Percentiles rank a stretch among this genome's conserved stretches.
Evolutionary conservation across 1,140 invertebrate species (phyloP).

Genomic region (Bacillus rossius): DNA sequence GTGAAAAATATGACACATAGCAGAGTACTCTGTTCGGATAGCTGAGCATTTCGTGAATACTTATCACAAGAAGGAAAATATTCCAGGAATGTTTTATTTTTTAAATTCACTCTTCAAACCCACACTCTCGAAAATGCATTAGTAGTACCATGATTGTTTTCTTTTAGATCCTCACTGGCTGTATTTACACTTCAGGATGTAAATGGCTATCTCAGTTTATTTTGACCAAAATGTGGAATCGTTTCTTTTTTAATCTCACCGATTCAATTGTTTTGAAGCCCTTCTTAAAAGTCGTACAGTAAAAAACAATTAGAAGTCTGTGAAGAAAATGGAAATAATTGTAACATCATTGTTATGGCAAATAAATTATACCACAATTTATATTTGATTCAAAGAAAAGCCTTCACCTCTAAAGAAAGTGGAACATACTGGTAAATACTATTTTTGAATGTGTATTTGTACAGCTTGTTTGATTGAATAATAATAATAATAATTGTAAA

Average conservation of each 20-base stretch:
- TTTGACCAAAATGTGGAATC: not conserved
- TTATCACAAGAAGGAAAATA: not conserved
- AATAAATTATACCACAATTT: too few species aligned
- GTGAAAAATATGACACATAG: not conserved
- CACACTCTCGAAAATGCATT: not conserved
- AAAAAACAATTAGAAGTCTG: too few species aligned
- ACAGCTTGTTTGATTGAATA: too few species aligned
- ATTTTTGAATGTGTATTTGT: too few species aligned
- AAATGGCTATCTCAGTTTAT: not conserved
- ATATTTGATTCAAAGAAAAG: too few species aligned
- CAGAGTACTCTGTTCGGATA: not conserved
- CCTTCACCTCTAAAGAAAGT: too few species aligned
- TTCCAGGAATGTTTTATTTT: not conserved
- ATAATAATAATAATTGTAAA: too few species aligned
- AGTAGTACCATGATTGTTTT: not conserved
- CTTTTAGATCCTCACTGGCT: not conserved
- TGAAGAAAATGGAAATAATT: too few species aligned
- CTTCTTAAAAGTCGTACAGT: too few species aligned
- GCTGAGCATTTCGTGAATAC: not conserved
- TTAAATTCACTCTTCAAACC: not conserved
- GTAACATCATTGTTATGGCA: too few species aligned
- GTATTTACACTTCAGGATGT: not conserved
- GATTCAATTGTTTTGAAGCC: slow-evolving; percentile 4
- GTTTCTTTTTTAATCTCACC: not conserved
- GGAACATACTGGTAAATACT: too few species aligned